These are phyloP conservation scores for Chydorus sphaericus DNA, from an alignment of 2,888 invertebrate genomes.

Conservation along the genomic window DNA sequence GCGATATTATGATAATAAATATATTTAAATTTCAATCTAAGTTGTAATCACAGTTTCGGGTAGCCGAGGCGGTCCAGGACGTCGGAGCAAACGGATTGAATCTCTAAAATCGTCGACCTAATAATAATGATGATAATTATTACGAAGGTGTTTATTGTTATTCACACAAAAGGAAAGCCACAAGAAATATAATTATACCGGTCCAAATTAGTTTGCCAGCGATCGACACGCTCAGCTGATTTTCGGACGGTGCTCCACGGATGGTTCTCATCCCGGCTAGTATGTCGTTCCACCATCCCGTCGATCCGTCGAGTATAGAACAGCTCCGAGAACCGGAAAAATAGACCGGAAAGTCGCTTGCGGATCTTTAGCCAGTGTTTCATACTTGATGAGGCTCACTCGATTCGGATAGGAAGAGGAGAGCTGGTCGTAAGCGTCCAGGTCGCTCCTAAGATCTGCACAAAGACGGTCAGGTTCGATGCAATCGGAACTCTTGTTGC, in stretches of 20 bases:
- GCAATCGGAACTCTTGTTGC: slow-evolving; percentile 20
- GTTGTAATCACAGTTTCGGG: background rate
- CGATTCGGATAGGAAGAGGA: slow-evolving; percentile 19
- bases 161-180: too few species aligned
- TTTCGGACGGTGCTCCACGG: slow-evolving; percentile 14
- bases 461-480: slow-evolving; percentile 21
- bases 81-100: slow-evolving; percentile 1
- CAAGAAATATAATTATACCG: too few species aligned
- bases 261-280: slow-evolving; percentile 9
- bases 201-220: slow-evolving; percentile 9
- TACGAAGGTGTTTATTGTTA: too few species aligned
- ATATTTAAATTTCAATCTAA: background rate
- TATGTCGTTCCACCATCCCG: slow-evolving; percentile 4
- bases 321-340: slow-evolving; percentile 23
- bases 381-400: slow-evolving; percentile 21
- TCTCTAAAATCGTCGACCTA: background rate
- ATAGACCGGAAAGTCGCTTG: slow-evolving; percentile 19
- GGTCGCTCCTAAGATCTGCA: slow-evolving; percentile 20
- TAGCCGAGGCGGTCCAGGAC: slow-evolving; percentile 1
- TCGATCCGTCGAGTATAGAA: slow-evolving; percentile 13
- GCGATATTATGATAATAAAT: background rate
- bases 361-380: slow-evolving; percentile 21
- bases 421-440: slow-evolving; percentile 19
- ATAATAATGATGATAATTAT: too few species aligned
- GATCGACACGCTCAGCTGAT: slow-evolving; percentile 13